Evolutionary conservation across 2,888 invertebrate species (phyloP).

Genomic region (Xestia rhomboidea): DNA sequence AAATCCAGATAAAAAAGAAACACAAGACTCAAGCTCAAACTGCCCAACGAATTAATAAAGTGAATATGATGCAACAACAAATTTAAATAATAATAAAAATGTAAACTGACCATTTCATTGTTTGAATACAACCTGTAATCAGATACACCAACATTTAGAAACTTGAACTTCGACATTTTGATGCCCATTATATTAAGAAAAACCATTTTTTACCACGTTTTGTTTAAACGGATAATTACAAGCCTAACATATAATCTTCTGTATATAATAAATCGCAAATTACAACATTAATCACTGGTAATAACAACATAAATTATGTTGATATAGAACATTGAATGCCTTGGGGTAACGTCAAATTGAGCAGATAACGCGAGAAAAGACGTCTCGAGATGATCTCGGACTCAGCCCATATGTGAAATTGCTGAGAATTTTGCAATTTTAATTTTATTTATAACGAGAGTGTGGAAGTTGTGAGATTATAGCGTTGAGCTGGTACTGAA

Average conservation of each 20-base stretch:
- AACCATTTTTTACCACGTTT: slow-evolving; percentile 44
- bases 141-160: slow-evolving; percentile 19
- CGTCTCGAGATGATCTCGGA: slow-evolving; percentile 85
- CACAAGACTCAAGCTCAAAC: not conserved
- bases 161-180: slow-evolving; percentile 50
- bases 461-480: slow-evolving; percentile 66
- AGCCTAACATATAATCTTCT: slow-evolving; percentile 58
- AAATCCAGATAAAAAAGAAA: not conserved
- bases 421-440: slow-evolving; percentile 90
- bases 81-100: not conserved
- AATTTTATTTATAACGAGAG: slow-evolving; percentile 89
- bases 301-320: slow-evolving; percentile 88
- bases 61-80: not conserved
- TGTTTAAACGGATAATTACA: slow-evolving; percentile 59
- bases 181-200: slow-evolving; percentile 30
- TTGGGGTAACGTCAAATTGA: slow-evolving; percentile 83
- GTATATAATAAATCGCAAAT: slow-evolving; percentile 78
- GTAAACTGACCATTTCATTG: slow-evolving; percentile 10
- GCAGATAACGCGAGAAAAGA: slow-evolving; percentile 81
- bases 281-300: slow-evolving; percentile 87
- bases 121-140: slow-evolving; percentile 20
- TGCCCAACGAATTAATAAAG: not conserved
- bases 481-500: slow-evolving; percentile 53
- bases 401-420: slow-evolving; percentile 89
- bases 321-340: slow-evolving; percentile 85